A percentile compares a stretch with the other conserved stretches of the same genome.
Conservation (phyloP, 2,113 vertebrate species). For the Maccullochella peelii region DNA sequence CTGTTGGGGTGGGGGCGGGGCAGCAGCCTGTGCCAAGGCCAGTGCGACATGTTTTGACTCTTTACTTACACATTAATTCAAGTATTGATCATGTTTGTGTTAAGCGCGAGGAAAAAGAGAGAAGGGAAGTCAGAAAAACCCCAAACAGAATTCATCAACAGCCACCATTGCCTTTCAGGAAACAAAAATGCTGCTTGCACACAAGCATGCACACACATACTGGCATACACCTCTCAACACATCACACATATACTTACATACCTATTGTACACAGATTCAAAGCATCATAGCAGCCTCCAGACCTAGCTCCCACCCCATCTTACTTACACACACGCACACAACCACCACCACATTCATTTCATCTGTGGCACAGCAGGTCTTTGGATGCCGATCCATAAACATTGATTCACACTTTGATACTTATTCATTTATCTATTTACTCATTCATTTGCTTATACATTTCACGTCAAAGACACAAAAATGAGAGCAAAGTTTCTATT, state of each 20-base stretch:
- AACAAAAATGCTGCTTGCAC: constrained; percentile 9
- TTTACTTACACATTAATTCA: constrained; percentile 78
- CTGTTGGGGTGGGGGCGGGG: constrained; percentile 34
- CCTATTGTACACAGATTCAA: constrained; percentile 14
- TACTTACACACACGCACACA: constrained; percentile 39
- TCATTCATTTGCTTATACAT: constrained; percentile 75
- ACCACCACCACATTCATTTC: constrained; percentile 57
- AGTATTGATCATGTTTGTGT: constrained; percentile 76
- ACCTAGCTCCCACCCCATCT: constrained; percentile 8
- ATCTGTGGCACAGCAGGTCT: constrained; percentile 67
- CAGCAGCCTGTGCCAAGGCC: constrained; percentile 60
- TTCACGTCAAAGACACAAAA: constrained; percentile 62
- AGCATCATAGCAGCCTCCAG: constrained; percentile 40
- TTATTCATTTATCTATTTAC: constrained; percentile 82
- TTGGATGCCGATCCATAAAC: constrained; percentile 76
- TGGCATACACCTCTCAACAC: constrained; percentile 6
- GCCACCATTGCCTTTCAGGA: constrained; percentile 27
- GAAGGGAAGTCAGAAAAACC: constrained; percentile 49
- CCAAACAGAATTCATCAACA: constrained; percentile 53
- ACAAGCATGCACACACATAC: constrained; percentile 21
- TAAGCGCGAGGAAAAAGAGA: constrained; percentile 52
- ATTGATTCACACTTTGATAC: constrained; percentile 79
- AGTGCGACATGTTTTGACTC: constrained; percentile 65
- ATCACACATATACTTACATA: constrained; percentile 36
- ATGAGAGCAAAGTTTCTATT: constrained; percentile 1